Conservation (phyloP, 2,888 invertebrate genomes). For the Platerodrilus igneus region DNA sequence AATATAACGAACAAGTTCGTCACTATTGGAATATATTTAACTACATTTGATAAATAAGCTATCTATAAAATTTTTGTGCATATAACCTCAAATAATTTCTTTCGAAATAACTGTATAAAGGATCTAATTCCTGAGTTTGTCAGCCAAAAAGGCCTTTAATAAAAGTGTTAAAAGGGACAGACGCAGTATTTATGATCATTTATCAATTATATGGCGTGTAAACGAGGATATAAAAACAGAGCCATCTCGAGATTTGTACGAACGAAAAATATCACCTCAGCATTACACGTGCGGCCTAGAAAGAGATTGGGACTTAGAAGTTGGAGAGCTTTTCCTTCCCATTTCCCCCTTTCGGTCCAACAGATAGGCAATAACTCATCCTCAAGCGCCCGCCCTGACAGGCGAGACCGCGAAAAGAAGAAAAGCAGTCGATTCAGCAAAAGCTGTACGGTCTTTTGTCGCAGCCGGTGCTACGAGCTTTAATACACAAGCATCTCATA, state of each 20-base stretch:
- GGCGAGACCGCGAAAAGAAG: constrained; percentile 39
- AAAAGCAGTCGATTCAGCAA: constrained; percentile 54
- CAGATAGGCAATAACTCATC: constrained; percentile 47
- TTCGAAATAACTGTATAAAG: too few species aligned
- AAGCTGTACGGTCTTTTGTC: constrained; percentile 50
- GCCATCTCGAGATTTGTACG: constrained; percentile 17
- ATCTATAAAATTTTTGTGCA: too few species aligned
- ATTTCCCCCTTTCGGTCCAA: constrained; percentile 44
- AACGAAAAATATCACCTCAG: constrained; percentile 23
- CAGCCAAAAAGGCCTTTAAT: too few species aligned
- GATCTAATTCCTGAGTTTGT: too few species aligned
- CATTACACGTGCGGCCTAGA: constrained; percentile 30
- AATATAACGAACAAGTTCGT: too few species aligned
- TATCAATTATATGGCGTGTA: too few species aligned
- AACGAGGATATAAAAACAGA: constrained; percentile 7
- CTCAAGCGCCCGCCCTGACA: constrained; percentile 39
- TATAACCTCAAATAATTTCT: too few species aligned
- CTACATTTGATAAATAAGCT: too few species aligned
- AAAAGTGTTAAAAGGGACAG: too few species aligned
- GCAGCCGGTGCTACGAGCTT: constrained; percentile 55
- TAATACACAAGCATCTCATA: constrained; percentile 37
- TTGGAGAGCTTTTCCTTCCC: constrained; percentile 43
- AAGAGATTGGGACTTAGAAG: constrained; percentile 36
- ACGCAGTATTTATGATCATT: too few species aligned
- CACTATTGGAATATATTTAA: too few species aligned